Evolutionary conservation across 2,797 vertebrate genomes (phyloP), one percentile per base, ranked within the genome.

Genomic region (Poliocrania exsul): DNA sequence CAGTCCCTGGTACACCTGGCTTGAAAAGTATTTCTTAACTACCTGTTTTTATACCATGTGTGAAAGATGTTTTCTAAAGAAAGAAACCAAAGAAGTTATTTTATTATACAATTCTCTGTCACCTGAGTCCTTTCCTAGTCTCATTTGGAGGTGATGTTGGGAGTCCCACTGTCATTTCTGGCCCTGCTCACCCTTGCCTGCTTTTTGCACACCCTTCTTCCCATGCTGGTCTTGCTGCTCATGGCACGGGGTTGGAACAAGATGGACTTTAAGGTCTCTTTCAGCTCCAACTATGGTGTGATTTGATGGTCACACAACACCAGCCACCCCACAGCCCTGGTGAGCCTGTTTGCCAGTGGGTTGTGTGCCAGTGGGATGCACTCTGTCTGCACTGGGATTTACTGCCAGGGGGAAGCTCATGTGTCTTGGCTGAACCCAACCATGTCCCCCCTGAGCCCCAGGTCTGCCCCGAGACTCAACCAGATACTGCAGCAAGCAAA

Each of bases 41-140:
- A n/a, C 47, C 53, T 83, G 29, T 7, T 87, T 95, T 95, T 65
- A 33, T 65, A 88, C 51, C 19, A 3, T 7, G 0, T 42, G 9
- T 56, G 31, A n/a, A 61, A 61, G 61, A 49, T 11, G 23, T 90
- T 94, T 96, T 84, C 51, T 94, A 80, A 74, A 56, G n/a, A 77
- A 79, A 91, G 42, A 94, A 95, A 88, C 13, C 74, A 91, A 95
- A 95, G 64, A 93, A 67, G 19, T 40, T 93, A 91, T 96, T 94
- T 96, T 94, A 86, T 84, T 14, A 4, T 50, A 92, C 3, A 7
- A 16, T 16, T 50, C 57, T 70, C 44, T 81, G 54, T 44, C 65
- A 62, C 54, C 33, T 3, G 13, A 50, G 62, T 79, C 62, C 37
- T 95, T 90, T 83, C 65, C 49, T 75, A 4, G 70, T 84, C 85